Evolutionary conservation across 2,888 invertebrate genomes (phyloP).

Genomic region (Drosophila mayaguana): DNA sequence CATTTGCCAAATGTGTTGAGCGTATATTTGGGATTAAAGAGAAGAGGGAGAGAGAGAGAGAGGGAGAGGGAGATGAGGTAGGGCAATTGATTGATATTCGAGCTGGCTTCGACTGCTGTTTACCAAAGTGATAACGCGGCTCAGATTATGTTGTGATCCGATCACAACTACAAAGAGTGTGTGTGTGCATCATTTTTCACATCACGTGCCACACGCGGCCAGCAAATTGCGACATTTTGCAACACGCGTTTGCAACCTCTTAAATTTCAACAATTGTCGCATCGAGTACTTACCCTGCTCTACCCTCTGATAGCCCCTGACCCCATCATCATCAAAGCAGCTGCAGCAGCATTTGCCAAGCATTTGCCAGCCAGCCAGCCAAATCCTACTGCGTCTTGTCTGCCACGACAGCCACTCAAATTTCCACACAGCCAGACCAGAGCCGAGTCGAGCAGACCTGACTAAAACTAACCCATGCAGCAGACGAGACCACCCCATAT

Average conservation of each 20-base stretch:
- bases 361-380: slow-evolving; percentile 31
- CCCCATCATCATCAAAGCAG: slow-evolving; percentile 62
- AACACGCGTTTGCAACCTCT: slow-evolving; percentile 73
- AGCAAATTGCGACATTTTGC: slow-evolving; percentile 76
- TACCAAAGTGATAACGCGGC: slow-evolving; percentile 81
- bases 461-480: slow-evolving; percentile 1
- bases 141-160: slow-evolving; percentile 80
- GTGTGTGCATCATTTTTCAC: slow-evolving; percentile 72
- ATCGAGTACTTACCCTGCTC: slow-evolving; percentile 28
- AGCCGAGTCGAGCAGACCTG: neutral
- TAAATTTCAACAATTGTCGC: slow-evolving; percentile 76
- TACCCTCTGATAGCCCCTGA: slow-evolving; percentile 6
- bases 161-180: slow-evolving; percentile 55
- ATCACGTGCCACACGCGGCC: slow-evolving; percentile 81
- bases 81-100: slow-evolving; percentile 76
- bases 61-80: neutral
- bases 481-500: slow-evolving; percentile 14
- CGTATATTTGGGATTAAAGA: slow-evolving; percentile 55
- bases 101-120: slow-evolving; percentile 55
- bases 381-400: slow-evolving; percentile 50
- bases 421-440: slow-evolving; percentile 34
- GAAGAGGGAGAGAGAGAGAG: neutral
- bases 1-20: slow-evolving; percentile 74
- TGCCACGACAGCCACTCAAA: slow-evolving; percentile 51
- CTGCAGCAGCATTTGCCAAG: slow-evolving; percentile 62